phyloP scores from a whole-genome alignment of 2,113 vertebrate genomes.

The Solea solea region DNA sequence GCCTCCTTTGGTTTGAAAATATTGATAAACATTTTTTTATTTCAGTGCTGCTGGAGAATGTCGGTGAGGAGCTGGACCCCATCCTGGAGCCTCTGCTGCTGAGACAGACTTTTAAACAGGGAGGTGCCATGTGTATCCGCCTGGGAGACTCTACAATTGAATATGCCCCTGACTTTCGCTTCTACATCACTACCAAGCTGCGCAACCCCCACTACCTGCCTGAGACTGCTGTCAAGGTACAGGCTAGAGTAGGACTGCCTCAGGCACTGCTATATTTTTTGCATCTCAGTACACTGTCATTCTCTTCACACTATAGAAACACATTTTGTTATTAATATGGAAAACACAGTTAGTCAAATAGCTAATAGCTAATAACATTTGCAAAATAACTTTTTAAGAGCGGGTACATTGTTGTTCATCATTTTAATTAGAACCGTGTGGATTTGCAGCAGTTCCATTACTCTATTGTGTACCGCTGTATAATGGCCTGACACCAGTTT shows the following conservation, averaged over 20 bases:
- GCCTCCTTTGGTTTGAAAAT: background rate
- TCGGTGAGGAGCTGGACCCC: constrained; percentile 90
- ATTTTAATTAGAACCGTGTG: background rate
- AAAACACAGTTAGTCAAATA: background rate
- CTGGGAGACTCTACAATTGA: constrained; percentile 88
- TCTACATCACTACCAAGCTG: constrained; percentile 91
- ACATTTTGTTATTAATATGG: background rate
- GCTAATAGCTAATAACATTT: too few relatives aligned
- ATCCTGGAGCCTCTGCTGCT: constrained; percentile 90
- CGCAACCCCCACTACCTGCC: constrained; percentile 91
- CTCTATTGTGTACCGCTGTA: background rate
- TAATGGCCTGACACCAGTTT: background rate
- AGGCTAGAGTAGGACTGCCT: constrained; percentile 15
- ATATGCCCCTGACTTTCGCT: constrained; percentile 88
- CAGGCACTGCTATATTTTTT: constrained; percentile 1
- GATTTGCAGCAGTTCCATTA: constrained; percentile 1
- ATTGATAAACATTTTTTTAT: constrained; percentile 15
- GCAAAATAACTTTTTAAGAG: too few relatives aligned
- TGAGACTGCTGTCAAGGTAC: constrained; percentile 88
- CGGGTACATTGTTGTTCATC: background rate
- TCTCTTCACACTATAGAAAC: background rate
- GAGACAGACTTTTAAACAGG: constrained; percentile 91
- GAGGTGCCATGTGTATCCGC: constrained; percentile 86
- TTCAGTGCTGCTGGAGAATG: constrained; percentile 89
- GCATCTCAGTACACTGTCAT: background rate